Evolutionary conservation across 2,113 vertebrate genomes (phyloP), one percentile per base, ranked within the genome.

Genomic region (Recurvirostra avosetta): DNA sequence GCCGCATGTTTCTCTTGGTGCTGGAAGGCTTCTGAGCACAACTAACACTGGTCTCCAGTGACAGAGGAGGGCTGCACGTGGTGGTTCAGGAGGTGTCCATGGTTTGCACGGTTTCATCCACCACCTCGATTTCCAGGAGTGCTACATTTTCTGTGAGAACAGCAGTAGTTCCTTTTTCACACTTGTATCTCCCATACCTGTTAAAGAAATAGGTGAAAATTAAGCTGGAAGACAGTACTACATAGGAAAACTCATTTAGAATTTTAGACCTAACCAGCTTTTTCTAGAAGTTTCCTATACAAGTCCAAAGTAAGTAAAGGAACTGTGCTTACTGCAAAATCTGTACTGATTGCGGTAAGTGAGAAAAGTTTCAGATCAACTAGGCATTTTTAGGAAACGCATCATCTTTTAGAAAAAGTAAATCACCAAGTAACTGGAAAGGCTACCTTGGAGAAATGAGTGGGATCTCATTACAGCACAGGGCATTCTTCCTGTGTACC

Each of bases 1-100:
- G 70, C 66, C 6, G 8, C 2, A 0, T 5, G 3, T 29, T 36
- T n/a, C 43, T 23, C 34, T 2, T 2, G 26, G 1, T 9, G 41
- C 58, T 34, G 66, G 55, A 45, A 41, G 29, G 76, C 14, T 41
- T 52, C 81, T 62, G 2, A 26, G 6, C 12, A 5, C 49, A 12
- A 11, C 29, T 3, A 3, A 11, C 1, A 9, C 56, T 17, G 61
- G 19, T 49, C 19, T 47, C n/a, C 6, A 2, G 47, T 1, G 16
- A 3, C 16, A 14, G 6, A 4, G 49, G 3, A 15, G 59, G n/a
- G 72, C 66, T 23, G 22, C 9, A 2, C 5, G 2, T 0, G 9
- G 3, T 1, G 12, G 12, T 22, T 98, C 97, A 98, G 58, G 98
- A 99, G 0, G 98, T 98, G 92, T 99, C 98, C 98, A 98, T 99